Conservation (phyloP, 2,113 vertebrate genomes). For the Riparia riparia region DNA sequence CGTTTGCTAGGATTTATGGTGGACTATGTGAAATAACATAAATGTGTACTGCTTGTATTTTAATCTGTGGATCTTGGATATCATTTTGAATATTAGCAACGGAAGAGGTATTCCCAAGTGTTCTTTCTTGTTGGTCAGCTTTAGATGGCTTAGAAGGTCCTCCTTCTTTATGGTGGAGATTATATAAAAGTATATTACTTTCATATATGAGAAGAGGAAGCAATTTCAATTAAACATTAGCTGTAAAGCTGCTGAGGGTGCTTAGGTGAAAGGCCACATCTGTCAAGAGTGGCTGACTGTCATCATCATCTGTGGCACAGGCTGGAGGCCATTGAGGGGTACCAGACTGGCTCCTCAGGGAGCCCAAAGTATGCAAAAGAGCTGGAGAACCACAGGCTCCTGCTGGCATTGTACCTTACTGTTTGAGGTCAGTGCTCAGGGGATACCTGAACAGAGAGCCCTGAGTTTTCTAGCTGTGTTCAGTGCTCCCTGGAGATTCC, state of each 20-base stretch:
- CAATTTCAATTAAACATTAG: background rate
- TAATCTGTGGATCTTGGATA: background rate
- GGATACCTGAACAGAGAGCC: background rate
- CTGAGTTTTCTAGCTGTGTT: background rate
- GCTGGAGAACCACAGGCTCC: background rate
- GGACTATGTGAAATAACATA: background rate
- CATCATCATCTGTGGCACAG: background rate
- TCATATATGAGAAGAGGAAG: background rate
- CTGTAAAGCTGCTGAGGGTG: background rate
- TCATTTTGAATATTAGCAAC: background rate
- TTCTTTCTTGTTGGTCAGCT: background rate
- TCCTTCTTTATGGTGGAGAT: background rate
- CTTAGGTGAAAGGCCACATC: background rate
- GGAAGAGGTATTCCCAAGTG: background rate
- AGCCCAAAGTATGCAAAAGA: background rate
- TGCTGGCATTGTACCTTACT: background rate
- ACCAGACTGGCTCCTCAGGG: background rate
- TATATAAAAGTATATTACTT: background rate
- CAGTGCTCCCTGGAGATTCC: background rate
- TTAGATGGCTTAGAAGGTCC: background rate
- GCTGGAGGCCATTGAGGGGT: background rate
- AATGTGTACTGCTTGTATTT: background rate
- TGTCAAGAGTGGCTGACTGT: background rate
- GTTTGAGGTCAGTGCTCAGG: background rate
- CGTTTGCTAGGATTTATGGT: background rate